Evolutionary conservation across 2,113 vertebrate genomes (phyloP).

Genomic region (Fulica atra): DNA sequence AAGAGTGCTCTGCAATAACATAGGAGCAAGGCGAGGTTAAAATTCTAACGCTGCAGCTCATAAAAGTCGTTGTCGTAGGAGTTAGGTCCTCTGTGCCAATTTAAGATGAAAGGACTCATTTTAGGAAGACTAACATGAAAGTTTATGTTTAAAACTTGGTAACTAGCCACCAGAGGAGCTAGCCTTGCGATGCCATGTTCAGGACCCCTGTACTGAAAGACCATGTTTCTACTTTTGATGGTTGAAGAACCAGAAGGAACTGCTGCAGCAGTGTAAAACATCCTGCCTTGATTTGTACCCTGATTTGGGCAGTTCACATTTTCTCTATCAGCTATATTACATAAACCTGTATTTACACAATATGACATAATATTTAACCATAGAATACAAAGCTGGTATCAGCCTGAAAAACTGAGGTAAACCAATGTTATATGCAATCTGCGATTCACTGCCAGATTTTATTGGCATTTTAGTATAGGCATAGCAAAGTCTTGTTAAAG

Average conservation of each 20-base stretch:
- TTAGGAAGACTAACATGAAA: not conserved
- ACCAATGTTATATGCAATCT: not conserved
- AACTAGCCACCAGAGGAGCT: not conserved
- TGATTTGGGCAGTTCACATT: not conserved
- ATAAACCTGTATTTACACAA: not conserved
- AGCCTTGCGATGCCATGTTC: not conserved
- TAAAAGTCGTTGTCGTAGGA: not conserved
- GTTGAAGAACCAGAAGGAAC: not conserved
- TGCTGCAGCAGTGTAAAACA: not conserved
- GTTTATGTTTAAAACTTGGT: not conserved
- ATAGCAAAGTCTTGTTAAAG: not conserved
- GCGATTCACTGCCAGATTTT: not conserved
- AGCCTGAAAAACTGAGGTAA: not conserved
- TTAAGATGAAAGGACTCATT: not conserved
- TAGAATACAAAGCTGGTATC: not conserved
- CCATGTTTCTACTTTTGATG: not conserved
- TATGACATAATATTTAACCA: not conserved
- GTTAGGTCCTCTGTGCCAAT: not conserved
- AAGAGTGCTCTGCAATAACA: not conserved
- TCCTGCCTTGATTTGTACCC: not conserved
- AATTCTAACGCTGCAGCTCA: not conserved
- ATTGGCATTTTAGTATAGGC: not conserved
- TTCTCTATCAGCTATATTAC: not conserved
- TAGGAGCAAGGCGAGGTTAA: not conserved
- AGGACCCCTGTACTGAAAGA: not conserved